Evolutionary conservation across 2,888 invertebrate genomes (phyloP), one percentile per base, ranked within the genome.

Genomic region (Lypha dubia): DNA sequence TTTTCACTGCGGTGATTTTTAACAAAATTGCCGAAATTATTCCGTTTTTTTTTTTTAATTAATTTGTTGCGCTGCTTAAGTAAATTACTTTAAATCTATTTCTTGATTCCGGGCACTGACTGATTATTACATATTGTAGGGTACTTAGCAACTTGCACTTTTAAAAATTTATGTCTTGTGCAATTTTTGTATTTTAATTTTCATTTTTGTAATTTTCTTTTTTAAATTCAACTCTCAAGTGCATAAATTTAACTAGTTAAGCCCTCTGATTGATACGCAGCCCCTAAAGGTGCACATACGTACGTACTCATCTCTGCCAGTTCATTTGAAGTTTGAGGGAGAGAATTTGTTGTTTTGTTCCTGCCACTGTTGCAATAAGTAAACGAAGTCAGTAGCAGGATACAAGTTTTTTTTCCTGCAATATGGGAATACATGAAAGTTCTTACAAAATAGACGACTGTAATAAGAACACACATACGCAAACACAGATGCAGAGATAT

Each of bases 161-260:
- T 9, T 20, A 44, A 41, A 22, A 15, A 17, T 22, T 35, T 35
- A 17, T 28, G 9, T 58, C 8, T 41, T 22, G 22, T 38, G 6
- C 13, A 3, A 6, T n/a, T 60, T 44, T 68, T 51, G n/a, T n/a
- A 13, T 38, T 32, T 46, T 62, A 7, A 28, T 3, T 60, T 51
- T 38, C 2, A n/a, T n/a, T n/a, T n/a, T n/a, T n/a, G n/a, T n/a
- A n/a, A n/a, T n/a, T 38, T 11, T 11, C 1, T 38, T 11, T 38
- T 38, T 38, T 76, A 35, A 24, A 60, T 15, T 41, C 28, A 35
- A 28, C 28, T 67, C 62, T 68, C 41, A 88, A 88, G 90, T 89
- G 89, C 90, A 90, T 90, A 90, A 88, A 90, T 89, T 89, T 88
- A 83, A 87, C 46, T 88, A 88, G 88, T 88, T 88, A 90, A 90